Base-by-base conservation (phyloP, 2,888 invertebrate genomes). In the Cantharis lateralis region DNA sequence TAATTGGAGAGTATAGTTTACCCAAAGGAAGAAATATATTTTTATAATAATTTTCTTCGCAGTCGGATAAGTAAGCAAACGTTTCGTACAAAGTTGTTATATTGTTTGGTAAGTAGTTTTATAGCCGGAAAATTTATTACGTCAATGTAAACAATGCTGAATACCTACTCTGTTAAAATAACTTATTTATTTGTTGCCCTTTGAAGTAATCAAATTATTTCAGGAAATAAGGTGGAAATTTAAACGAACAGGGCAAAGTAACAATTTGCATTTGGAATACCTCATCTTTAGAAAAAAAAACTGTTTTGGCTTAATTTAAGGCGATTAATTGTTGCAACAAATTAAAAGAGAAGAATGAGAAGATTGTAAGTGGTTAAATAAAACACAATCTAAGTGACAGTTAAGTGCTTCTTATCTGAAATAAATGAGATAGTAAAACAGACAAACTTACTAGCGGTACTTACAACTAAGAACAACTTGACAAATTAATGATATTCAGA, bases 401-500 rank as follows among this genome's bases (percentile, higher is more conserved):
- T 48, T 48, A 66, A 66, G 64, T 66, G 64, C 64, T 66, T 66
- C 64, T 66, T 66, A 66, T 66, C 24, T 16, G 24, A 66, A n/a
- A 66, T 24, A 66, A 66, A 66, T 24, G 64, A 66, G 64, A 20
- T 20, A 16, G 64, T 66, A 73, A 68, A 73, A 68, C 69, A 72
- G 32, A 72, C 68, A 18, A 62, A 68, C 28, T 73, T 73, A 26
- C 26, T 62, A 62, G 20, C 16, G n/a, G 68, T n/a, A 48, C 48
- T 48, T 48, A 48, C 48, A 48, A 48, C 48, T 48, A 61, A 72
- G 61, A 28, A 72, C 68, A 68, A 69, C 68, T 73, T 73, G 73
- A 69, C 73, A 73, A 69, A 61, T 73, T 73, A 69, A 73, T 73
- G 73, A 73, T 73, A 73, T 66, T 73, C 62, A 68, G 61, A 13